Conservation (phyloP, 2,113 vertebrate genomes). For the Stegostoma tigrinum region DNA sequence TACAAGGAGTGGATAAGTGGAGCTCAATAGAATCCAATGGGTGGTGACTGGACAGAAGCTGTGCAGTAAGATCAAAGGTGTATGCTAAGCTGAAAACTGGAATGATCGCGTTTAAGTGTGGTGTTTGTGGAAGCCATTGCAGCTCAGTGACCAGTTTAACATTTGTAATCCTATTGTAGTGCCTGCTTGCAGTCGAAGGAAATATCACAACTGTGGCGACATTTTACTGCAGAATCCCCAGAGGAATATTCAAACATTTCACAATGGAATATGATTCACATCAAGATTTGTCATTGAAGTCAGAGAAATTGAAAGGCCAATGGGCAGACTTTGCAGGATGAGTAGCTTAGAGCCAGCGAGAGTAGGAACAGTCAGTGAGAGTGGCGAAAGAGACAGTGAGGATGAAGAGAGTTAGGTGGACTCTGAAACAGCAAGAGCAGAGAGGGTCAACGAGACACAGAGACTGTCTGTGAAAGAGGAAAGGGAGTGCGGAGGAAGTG, state of each 20-base stretch:
- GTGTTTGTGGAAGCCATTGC: neutral
- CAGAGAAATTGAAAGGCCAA: no score
- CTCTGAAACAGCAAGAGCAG: no score
- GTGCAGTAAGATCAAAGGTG: neutral
- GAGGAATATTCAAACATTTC: neutral
- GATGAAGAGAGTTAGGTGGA: no score
- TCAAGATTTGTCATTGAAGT: no score
- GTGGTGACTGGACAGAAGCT: neutral
- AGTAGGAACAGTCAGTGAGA: no score
- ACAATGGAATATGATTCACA: neutral
- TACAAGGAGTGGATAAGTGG: neutral
- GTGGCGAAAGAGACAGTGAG: no score
- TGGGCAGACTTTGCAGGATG: no score
- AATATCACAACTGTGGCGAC: neutral
- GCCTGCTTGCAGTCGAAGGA: neutral
- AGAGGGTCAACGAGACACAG: no score
- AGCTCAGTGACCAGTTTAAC: neutral
- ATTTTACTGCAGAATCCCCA: neutral
- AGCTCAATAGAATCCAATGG: neutral
- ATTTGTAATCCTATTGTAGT: neutral
- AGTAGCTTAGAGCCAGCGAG: no score
- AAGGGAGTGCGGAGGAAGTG: no score
- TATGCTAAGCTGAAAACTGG: neutral
- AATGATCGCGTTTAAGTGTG: neutral
- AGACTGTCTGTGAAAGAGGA: no score